Conservation (phyloP, 23 tunicate species). For the Halocynthia roretzi region DNA sequence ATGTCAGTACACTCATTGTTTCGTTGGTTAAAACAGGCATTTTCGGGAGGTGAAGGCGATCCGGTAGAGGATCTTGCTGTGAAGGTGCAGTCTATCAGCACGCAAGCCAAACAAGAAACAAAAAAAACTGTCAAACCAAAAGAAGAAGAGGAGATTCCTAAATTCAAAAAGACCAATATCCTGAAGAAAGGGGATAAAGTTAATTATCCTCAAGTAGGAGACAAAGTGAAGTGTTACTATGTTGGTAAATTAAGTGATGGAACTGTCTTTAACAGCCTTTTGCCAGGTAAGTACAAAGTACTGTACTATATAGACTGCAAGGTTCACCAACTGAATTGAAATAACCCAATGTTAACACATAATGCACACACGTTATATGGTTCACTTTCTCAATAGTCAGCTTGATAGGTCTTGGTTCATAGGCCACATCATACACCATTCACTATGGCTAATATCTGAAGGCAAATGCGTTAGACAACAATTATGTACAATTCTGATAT, state of each 20-base stretch:
- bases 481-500: no score
- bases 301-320: no score
- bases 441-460: no score
- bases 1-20: no score
- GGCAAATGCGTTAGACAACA: no score
- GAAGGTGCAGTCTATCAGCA: constrained; percentile 4
- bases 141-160: constrained; percentile 31
- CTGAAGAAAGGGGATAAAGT: constrained; percentile 72
- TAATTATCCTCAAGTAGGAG: constrained; percentile 74
- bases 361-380: neutral
- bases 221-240: constrained; percentile 66
- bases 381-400: neutral
- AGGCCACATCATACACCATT: neutral
- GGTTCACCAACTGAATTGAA: no score
- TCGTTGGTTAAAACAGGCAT: neutral
- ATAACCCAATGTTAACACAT: neutral
- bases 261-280: constrained; percentile 64
- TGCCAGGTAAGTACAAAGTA: constrained; percentile 21
- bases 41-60: constrained; percentile 13
- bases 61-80: constrained; percentile 12
- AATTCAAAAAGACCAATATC: constrained; percentile 43
- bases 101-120: neutral
- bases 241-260: constrained; percentile 73
- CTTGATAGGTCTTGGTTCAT: neutral
- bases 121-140: neutral